Evolutionary conservation across 2,797 vertebrate genomes (phyloP), one percentile per base, ranked within the genome.

Genomic region (Acipenser transmontanus): DNA sequence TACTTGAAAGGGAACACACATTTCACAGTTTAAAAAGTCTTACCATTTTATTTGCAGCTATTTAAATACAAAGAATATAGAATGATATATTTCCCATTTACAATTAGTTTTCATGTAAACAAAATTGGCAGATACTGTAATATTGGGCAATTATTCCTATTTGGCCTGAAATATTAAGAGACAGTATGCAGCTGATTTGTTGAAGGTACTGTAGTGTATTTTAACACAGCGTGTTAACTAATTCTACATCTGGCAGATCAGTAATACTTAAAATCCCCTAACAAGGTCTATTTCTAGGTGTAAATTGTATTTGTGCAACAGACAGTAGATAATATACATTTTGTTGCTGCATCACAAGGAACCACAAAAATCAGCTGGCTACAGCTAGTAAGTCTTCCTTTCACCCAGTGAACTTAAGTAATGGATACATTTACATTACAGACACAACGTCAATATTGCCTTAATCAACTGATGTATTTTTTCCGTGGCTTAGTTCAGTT

Each of bases 1-100:
- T 34, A 34, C 34, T 34, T 3, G 3, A 34, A 34, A 34, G 34
- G 34, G 34, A 50, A 13, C 49, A 72, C 69, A 65, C 68, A 9
- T 50, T 17, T 61, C 61, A 61, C 59, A 86, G 74, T 89, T 91
- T 86, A 86, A 90, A 87, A 89, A 78, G 70, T 71, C 66, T 87
- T 85, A 74, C 81, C 69, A 67, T 88, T 97, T 98, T 96, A 97
- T 95, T 97, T 94, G 90, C 91, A 95, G 89, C 91, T 92, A 92
- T 78, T 91, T 88, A 91, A 92, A 93, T 93, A 97, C 92, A 95
- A 95, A 94, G 90, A 92, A 88, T 93, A 88, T 82, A 84, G 75
- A 75, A 93, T 17, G 47, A 76, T 72, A 70, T 79, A 88, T 88
- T 87, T 88, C 92, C 88, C 85, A 91, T 87, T 93, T 92, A 87